Evolutionary conservation across 35 echinoderm and acorn worm species (phyloP).

Genomic region (Ptychodera flava): DNA sequence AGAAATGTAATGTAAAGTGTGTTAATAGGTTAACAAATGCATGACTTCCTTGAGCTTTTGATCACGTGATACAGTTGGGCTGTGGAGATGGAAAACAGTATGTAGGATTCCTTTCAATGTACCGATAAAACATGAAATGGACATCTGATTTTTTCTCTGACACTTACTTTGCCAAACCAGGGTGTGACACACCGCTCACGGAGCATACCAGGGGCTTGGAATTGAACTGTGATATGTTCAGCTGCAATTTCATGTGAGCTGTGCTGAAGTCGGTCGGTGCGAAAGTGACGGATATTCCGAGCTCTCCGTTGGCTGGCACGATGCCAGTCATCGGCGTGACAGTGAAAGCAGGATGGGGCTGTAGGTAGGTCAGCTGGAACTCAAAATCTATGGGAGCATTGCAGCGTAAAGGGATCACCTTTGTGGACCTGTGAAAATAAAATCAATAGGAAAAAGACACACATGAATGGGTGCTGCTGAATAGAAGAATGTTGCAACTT

Average conservation of each 20-base stretch:
- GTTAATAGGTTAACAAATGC: too few relatives aligned
- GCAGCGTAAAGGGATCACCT: conserved; percentile 74
- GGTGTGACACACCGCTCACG: conserved; percentile 58
- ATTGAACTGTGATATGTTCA: conserved; percentile 93
- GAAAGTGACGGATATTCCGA: conserved; percentile 56
- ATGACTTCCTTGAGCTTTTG: too few relatives aligned
- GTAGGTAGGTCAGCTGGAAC: conserved; percentile 71
- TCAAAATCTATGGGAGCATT: conserved; percentile 94
- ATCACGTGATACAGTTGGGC: too few relatives aligned
- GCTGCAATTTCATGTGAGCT: conserved; percentile 85
- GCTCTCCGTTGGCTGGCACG: conserved; percentile 74
- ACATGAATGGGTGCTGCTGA: background rate
- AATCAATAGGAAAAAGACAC: too few relatives aligned
- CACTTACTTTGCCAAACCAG: conserved; percentile 86
- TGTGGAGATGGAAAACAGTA: too few relatives aligned
- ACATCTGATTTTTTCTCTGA: too few relatives aligned
- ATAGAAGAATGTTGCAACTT: background rate
- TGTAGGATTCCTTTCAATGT: too few relatives aligned
- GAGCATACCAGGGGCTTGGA: conserved; percentile 71
- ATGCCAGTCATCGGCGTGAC: conserved; percentile 68
- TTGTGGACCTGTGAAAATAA: conserved; percentile 48
- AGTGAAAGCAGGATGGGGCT: conserved; percentile 70
- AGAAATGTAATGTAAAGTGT: too few relatives aligned
- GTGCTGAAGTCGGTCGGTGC: conserved; percentile 89
- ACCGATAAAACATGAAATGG: too few relatives aligned